These are phyloP conservation scores for Prenolepis imparis DNA, from an alignment of 2,888 invertebrate genomes.

Conservation along the genomic window DNA sequence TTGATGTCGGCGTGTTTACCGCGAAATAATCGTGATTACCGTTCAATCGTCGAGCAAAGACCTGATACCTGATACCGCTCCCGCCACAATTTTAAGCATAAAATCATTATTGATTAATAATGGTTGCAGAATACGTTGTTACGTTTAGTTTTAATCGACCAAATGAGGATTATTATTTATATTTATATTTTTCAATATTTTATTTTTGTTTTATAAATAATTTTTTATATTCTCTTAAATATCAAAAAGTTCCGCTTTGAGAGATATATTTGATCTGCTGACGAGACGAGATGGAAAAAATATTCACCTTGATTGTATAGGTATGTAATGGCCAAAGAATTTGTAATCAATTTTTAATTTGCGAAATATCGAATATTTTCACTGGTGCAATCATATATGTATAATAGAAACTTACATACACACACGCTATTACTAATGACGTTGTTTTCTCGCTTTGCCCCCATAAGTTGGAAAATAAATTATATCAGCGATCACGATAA, in stretches of 20 bases:
- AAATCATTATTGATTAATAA: neutral
- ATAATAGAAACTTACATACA: neutral
- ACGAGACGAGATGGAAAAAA: constrained; percentile 1
- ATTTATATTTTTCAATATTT: neutral
- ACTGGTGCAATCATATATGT: neutral
- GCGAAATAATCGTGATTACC: constrained; percentile 49
- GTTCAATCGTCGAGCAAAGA: constrained; percentile 45
- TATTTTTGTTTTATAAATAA: neutral
- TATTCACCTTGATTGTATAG: constrained; percentile 3
- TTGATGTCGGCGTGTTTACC: constrained; percentile 48
- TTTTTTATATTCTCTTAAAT: neutral
- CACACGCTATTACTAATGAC: constrained; percentile 19
- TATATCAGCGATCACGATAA: constrained; percentile 35
- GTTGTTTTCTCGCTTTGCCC: constrained; percentile 15
- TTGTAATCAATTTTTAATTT: constrained; percentile 1
- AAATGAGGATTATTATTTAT: neutral
- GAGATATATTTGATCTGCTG: neutral
- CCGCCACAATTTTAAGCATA: neutral
- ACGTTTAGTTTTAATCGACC: neutral
- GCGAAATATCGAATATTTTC: constrained; percentile 19
- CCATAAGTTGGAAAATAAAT: constrained; percentile 50
- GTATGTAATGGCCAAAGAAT: neutral
- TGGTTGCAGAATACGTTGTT: neutral
- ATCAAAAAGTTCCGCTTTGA: neutral
- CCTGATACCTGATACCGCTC: constrained; percentile 7